phyloP scores from a whole-genome alignment of 2,797 vertebrate genomes.

The Danio jaintianensis region DNA sequence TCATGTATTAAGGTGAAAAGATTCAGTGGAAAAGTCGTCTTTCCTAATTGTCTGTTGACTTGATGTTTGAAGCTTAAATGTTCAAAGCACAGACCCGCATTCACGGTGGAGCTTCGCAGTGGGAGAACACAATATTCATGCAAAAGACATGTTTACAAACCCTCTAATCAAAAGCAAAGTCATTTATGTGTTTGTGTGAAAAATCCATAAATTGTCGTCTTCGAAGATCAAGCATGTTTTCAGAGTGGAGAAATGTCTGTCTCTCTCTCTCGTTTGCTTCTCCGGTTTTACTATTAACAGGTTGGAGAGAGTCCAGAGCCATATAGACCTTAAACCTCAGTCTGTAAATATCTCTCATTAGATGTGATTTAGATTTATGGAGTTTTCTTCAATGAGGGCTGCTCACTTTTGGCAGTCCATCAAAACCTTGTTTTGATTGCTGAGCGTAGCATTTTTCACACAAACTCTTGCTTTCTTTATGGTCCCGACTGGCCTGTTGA shows the following conservation, averaged over 20 bases:
- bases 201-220: conserved; percentile 49
- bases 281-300: conserved; percentile 7
- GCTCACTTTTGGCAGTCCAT: conserved; percentile 29
- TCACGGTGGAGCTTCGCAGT: conserved; percentile 3
- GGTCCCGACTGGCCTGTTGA: conserved; percentile 40
- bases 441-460: conserved; percentile 7
- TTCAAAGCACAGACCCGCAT: background rate
- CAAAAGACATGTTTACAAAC: conserved; percentile 34
- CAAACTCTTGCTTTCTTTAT: conserved; percentile 33
- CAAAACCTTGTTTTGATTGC: conserved; percentile 29
- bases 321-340: conserved; percentile 20
- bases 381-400: conserved; percentile 21
- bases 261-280: background rate
- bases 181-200: conserved; percentile 11
- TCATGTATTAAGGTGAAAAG: background rate
- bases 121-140: background rate
- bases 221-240: conserved; percentile 46
- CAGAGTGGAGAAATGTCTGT: conserved; percentile 2
- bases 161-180: conserved; percentile 33
- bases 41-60: conserved; percentile 7
- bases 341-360: conserved; percentile 52
- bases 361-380: conserved; percentile 27
- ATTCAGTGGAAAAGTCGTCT: background rate
- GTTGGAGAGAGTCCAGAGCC: conserved; percentile 24
- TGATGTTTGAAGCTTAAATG: conserved; percentile 7